Conservation (phyloP, 2,888 invertebrate genomes). For the Drosophila setosimentum region DNA sequence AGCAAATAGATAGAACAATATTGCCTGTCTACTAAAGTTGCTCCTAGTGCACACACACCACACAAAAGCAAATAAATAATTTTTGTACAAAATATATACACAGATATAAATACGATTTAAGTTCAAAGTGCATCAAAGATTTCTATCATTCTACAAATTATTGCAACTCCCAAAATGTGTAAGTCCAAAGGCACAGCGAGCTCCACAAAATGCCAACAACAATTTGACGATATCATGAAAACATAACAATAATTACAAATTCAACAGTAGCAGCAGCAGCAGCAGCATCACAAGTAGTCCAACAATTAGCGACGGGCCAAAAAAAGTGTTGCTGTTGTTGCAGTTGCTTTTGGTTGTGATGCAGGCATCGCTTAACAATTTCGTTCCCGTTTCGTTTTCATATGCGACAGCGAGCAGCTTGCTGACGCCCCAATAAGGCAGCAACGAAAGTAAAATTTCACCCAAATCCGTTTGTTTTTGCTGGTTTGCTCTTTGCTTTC, state of each 20-base stretch:
- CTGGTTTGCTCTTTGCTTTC: constrained; percentile 44
- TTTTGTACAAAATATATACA: neutral
- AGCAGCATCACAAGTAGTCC: neutral
- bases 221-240: neutral
- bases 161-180: constrained; percentile 49
- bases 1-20: constrained; percentile 37
- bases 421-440: constrained; percentile 63
- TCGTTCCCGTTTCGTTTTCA: constrained; percentile 30
- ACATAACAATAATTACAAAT: constrained; percentile 17
- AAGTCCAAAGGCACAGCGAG: constrained; percentile 36
- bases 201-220: constrained; percentile 23
- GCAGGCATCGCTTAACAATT: constrained; percentile 40
- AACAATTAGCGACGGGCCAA: constrained; percentile 26
- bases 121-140: constrained; percentile 38
- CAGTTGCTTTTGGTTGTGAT: constrained; percentile 37
- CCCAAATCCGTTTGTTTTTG: constrained; percentile 72
- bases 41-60: constrained; percentile 46
- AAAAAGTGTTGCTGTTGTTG: constrained; percentile 35
- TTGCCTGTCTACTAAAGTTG: constrained; percentile 44
- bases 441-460: constrained; percentile 80
- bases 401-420: constrained; percentile 41
- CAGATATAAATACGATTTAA: constrained; percentile 13
- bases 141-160: constrained; percentile 34
- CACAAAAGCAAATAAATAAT: constrained; percentile 7
- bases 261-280: constrained; percentile 19